These are phyloP conservation scores for Odocoileus hemionus DNA, from an alignment of 2,113 vertebrate species.

Conservation along the genomic window DNA sequence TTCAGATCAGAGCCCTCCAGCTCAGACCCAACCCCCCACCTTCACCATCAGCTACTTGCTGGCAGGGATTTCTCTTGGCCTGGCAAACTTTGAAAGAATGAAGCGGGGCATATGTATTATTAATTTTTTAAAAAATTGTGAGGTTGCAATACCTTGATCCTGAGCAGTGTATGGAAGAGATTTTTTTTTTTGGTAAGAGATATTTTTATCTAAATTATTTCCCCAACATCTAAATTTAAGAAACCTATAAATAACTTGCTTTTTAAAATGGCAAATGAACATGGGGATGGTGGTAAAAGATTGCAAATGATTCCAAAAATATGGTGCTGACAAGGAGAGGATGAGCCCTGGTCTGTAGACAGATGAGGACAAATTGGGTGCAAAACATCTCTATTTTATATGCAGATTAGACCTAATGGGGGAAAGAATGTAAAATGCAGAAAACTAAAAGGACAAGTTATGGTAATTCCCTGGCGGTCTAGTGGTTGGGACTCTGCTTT, in stretches of 20 bases:
- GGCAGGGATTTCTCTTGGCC: not conserved
- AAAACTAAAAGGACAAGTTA: not conserved
- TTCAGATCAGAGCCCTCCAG: not conserved
- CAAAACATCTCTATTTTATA: not conserved
- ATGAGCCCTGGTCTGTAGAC: not conserved
- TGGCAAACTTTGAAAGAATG: not conserved
- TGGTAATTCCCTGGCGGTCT: not conserved
- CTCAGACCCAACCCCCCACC: not conserved
- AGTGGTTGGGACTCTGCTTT: not conserved
- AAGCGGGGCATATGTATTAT: not conserved
- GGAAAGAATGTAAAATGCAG: not conserved
- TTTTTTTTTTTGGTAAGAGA: not conserved
- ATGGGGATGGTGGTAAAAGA: not conserved
- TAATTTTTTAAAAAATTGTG: not conserved
- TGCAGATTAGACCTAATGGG: not conserved
- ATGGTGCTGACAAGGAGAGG: not conserved
- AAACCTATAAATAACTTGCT: not conserved
- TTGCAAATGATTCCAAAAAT: not conserved
- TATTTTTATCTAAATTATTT: conserved; percentile 28
- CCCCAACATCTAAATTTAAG: not conserved
- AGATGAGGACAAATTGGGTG: not conserved
- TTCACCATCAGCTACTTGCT: not conserved
- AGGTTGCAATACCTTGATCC: not conserved
- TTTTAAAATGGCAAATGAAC: not conserved
- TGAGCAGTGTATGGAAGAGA: not conserved